These are phyloP conservation scores for Ophion costatus DNA, from an alignment of 2,888 invertebrate genomes.

Conservation along the genomic window DNA sequence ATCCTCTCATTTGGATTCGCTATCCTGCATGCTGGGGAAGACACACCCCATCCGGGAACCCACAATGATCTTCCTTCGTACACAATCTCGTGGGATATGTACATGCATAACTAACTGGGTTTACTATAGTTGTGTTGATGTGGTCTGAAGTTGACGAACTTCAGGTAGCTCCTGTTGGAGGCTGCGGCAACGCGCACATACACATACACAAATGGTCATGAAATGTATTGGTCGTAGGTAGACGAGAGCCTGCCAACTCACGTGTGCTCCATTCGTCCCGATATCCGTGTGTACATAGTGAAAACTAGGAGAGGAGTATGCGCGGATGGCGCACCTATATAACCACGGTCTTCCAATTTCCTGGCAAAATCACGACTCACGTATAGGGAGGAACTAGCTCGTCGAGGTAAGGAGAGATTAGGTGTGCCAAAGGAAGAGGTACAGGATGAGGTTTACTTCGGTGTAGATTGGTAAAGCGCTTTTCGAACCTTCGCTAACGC, in stretches of 20 bases:
- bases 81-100: slow-evolving; percentile 16
- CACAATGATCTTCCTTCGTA: slow-evolving; percentile 18
- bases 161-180: slow-evolving; percentile 17
- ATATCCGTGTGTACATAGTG: slow-evolving; percentile 14
- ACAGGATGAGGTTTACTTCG: slow-evolving; percentile 41
- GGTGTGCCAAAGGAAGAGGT: slow-evolving; percentile 33
- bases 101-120: slow-evolving; percentile 19
- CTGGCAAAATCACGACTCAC: slow-evolving; percentile 59
- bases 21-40: neutral
- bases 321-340: slow-evolving; percentile 29
- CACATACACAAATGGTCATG: neutral
- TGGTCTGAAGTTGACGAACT: slow-evolving; percentile 37
- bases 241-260: neutral
- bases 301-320: slow-evolving; percentile 11
- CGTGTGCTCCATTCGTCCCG: slow-evolving; percentile 34
- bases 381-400: slow-evolving; percentile 21
- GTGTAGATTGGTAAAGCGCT: slow-evolving; percentile 23
- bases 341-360: slow-evolving; percentile 58
- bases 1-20: neutral
- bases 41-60: slow-evolving; percentile 25
- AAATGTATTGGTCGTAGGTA: slow-evolving; percentile 14
- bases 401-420: slow-evolving; percentile 5
- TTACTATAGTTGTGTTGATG: neutral
- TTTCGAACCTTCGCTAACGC: slow-evolving; percentile 30
- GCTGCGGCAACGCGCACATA: slow-evolving; percentile 13